Conservation (phyloP, 2,113 vertebrate genomes). For the Elephas maximus region DNA sequence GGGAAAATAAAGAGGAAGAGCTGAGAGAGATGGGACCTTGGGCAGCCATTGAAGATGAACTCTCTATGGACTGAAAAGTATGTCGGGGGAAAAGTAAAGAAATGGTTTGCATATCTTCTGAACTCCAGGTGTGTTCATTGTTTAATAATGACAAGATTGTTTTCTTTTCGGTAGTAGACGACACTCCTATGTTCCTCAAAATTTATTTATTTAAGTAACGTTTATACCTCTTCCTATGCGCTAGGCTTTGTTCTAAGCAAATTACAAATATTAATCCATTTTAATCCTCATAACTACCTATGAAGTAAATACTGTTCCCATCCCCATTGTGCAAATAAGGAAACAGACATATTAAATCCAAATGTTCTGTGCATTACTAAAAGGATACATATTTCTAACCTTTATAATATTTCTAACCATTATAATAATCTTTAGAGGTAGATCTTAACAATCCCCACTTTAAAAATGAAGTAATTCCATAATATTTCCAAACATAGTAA, state of each 20-base stretch:
- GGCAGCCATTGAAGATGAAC: neutral
- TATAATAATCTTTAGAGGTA: neutral
- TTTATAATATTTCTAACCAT: conserved; percentile 20
- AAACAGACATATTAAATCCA: neutral
- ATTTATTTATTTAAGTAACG: neutral
- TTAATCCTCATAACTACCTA: neutral
- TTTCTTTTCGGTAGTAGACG: neutral
- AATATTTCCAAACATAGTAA: neutral
- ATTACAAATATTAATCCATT: conserved; percentile 27
- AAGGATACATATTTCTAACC: neutral
- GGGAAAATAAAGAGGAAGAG: neutral
- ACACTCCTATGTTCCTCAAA: neutral
- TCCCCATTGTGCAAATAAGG: neutral
- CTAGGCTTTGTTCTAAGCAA: neutral
- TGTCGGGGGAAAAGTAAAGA: neutral
- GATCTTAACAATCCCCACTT: conserved; percentile 18
- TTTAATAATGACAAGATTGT: neutral
- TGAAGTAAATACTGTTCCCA: neutral
- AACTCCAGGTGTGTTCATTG: neutral
- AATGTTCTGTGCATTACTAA: neutral
- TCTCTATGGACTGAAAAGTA: neutral
- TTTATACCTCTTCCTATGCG: neutral
- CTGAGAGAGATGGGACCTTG: neutral
- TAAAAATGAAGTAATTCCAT: conserved; percentile 39
- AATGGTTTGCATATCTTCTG: neutral